Conservation (phyloP, 2,888 invertebrate genomes). For the Drosophila flavopinicola region DNA sequence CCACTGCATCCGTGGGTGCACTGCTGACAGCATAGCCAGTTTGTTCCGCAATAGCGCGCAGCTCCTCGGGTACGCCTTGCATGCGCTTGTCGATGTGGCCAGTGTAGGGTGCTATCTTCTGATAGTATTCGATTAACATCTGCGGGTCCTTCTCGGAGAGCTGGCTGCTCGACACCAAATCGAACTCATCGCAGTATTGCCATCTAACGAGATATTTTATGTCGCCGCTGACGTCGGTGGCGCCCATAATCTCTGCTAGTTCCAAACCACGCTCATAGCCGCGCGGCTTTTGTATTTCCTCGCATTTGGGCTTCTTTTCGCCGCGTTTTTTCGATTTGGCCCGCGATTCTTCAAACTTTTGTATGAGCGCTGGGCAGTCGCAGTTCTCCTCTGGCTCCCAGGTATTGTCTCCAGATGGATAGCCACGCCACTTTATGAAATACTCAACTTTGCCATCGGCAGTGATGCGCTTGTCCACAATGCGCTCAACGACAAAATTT, state of each 20-base stretch:
- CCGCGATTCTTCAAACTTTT: conserved; percentile 92
- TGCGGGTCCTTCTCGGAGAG: conserved; percentile 87
- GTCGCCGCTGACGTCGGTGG: conserved; percentile 94
- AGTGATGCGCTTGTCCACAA: conserved; percentile 91
- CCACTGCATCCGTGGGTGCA: conserved; percentile 21
- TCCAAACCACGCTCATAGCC: conserved; percentile 92
- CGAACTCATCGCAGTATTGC: conserved; percentile 89
- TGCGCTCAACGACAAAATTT: conserved; percentile 95
- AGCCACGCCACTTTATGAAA: conserved; percentile 91
- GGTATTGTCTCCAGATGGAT: conserved; percentile 94
- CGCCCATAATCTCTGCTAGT: conserved; percentile 95
- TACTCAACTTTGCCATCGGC: conserved; percentile 90
- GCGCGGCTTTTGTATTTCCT: conserved; percentile 87
- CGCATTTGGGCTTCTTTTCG: conserved; percentile 85
- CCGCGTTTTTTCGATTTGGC: conserved; percentile 85
- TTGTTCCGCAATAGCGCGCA: conserved; percentile 62
- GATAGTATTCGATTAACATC: conserved; percentile 88
- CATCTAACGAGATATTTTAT: conserved; percentile 96
- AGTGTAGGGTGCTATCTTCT: conserved; percentile 84
- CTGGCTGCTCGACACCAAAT: conserved; percentile 87
- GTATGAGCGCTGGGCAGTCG: conserved; percentile 94
- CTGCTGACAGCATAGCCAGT: conserved; percentile 39
- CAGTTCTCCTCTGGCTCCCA: conserved; percentile 98
- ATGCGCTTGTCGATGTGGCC: conserved; percentile 79
- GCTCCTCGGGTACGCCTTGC: conserved; percentile 80